Evolutionary conservation across 1,140 invertebrate genomes (phyloP), one percentile per base, ranked within the genome.

Genomic region (Myzus persicae): DNA sequence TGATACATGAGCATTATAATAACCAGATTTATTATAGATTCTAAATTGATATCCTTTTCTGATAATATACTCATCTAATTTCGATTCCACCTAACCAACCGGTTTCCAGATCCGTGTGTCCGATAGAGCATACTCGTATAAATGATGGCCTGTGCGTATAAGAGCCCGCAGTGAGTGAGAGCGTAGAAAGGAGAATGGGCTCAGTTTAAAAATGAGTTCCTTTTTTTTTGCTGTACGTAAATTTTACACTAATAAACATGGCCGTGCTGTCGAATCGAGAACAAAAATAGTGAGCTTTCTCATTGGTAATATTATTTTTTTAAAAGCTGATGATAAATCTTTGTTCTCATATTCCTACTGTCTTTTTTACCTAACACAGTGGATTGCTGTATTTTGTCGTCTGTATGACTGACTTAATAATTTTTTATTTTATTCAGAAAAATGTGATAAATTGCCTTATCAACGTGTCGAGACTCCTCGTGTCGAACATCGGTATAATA

Each of bases 51-150:
- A 54, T 54, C 88, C 46, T 89, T 89, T 51, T 51, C 36, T 38
- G 46, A 89, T 51, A 54, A 89, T 89, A 26, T 54, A 54, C 48
- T 90, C 89, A 31, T 90, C 38, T 36, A 42, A 90, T 90, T 59
- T 90, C 88, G 54, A 90, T 90, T 90, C 24, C 38, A 67, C 89
- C 54, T 40, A 24, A 42, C 51, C 36, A 59, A 90, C 89, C 89
- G 89, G 89, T 90, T 90, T 67, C 38, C 51, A 90, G 89, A 67
- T 90, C 89, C 89, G 89, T 42, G 89, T 90, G 51, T 42, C 89
- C 54, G 89, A 54, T 89, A 46, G 85, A 46, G 85, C 18, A n/a
- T 18, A 46, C 85, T 18, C 85, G 44, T n/a, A 88, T 46, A 88
- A 88, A 44, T 44, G 84, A 87, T 87, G 26, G 24, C 31, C 24